phyloP scores from a whole-genome alignment of 1,140 invertebrate species.

The Danaus plexippus region DNA sequence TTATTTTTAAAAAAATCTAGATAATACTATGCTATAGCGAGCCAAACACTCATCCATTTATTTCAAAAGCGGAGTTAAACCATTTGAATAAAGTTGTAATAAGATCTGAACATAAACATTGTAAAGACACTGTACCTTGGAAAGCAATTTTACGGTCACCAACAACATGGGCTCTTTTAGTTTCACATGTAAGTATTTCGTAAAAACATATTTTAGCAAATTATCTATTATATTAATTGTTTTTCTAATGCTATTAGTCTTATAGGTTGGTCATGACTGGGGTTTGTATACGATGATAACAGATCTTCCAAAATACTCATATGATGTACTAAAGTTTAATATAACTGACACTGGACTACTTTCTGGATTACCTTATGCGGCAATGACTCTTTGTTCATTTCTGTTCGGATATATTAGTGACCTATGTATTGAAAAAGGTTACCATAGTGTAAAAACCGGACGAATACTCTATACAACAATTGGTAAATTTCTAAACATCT shows the following conservation, averaged over 20 bases:
- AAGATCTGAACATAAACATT: constrained; percentile 52
- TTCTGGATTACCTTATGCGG: constrained; percentile 78
- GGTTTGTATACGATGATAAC: constrained; percentile 94
- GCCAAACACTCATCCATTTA: constrained; percentile 86
- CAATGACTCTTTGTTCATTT: constrained; percentile 79
- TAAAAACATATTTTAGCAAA: constrained; percentile 3
- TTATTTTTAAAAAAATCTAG: constrained; percentile 31
- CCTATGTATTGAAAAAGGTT: constrained; percentile 74
- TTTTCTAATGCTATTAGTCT: constrained; percentile 9
- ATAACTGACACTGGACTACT: constrained; percentile 79
- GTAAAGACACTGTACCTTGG: constrained; percentile 77
- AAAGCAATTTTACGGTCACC: constrained; percentile 79
- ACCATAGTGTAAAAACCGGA: constrained; percentile 74
- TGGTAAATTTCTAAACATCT: constrained; percentile 53
- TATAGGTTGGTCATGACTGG: constrained; percentile 87
- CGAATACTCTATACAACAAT: constrained; percentile 81
- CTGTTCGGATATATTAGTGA: constrained; percentile 77
- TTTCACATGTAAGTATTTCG: constrained; percentile 64
- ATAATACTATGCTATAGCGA: constrained; percentile 79
- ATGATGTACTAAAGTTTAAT: constrained; percentile 85
- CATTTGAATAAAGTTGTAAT: constrained; percentile 78
- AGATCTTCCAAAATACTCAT: constrained; percentile 92
- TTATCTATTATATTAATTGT: neutral
- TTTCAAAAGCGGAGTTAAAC: constrained; percentile 82
- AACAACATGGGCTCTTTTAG: constrained; percentile 80